Evolutionary conservation across 2,888 invertebrate species (phyloP).

Genomic region (Creontiades dilutus): DNA sequence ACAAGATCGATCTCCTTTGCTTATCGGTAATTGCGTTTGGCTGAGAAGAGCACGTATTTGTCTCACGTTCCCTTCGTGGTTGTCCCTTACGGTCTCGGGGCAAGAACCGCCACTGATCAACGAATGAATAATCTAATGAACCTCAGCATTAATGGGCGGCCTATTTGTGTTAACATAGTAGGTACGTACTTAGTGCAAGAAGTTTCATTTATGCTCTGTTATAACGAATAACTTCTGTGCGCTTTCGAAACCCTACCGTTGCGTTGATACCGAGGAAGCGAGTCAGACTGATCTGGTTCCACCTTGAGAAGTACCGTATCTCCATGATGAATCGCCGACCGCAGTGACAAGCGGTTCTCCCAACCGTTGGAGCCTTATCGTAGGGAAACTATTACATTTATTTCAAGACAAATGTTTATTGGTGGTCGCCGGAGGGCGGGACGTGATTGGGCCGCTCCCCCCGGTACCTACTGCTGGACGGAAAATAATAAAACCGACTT

Average conservation of each 20-base stretch:
- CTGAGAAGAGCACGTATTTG: too few relatives aligned
- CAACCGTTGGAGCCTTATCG: conserved; percentile 4
- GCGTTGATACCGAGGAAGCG: neutral
- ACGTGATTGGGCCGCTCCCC: conserved; percentile 64
- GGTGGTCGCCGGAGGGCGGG: conserved; percentile 51
- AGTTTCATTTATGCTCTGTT: too few relatives aligned
- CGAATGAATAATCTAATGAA: too few relatives aligned
- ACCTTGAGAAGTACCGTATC: conserved; percentile 12
- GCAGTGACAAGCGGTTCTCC: conserved; percentile 14
- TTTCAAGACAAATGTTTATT: conserved; percentile 63
- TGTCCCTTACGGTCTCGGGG: too few relatives aligned
- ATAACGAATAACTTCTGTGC: too few relatives aligned
- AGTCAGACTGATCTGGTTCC: neutral
- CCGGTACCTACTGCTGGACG: conserved; percentile 19
- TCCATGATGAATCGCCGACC: conserved; percentile 23
- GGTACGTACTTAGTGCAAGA: too few relatives aligned
- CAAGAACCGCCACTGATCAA: too few relatives aligned
- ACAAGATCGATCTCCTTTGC: too few relatives aligned
- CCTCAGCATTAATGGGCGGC: too few relatives aligned
- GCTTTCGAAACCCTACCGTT: neutral
- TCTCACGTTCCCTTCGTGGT: too few relatives aligned
- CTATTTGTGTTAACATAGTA: too few relatives aligned
- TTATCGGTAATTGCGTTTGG: too few relatives aligned
- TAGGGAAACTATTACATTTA: conserved; percentile 62
- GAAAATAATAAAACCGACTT: conserved; percentile 53